Evolutionary conservation across 2,888 invertebrate species (phyloP), one percentile per base, ranked within the genome.

Genomic region (Nebria brevicollis): DNA sequence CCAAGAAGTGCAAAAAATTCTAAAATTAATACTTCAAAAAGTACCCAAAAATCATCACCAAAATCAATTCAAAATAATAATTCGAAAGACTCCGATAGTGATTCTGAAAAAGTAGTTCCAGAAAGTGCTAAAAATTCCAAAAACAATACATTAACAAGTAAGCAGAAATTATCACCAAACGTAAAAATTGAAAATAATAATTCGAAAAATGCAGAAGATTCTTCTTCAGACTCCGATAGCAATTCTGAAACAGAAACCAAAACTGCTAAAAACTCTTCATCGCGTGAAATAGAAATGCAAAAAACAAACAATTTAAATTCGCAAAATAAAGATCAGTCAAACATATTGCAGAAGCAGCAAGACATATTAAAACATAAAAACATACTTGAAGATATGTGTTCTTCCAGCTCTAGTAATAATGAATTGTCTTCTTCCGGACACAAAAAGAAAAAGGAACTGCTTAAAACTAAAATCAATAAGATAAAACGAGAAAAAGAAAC

Each of bases 401-500:
- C 66, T 6, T 13, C 70, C 5, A 34, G 26, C 26, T 26, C 26
- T 8, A 34, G 70, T 70, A 25, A 70, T 70, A 70, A 70, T 70
- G 70, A 70, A 25, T 70, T 26, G 15, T 25, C 26, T 13, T 25
- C 25, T 20, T 11, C 34, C 26, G 34, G 70, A 15, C 11, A 8
- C 11, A 42, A 73, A 20, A 20, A 73, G 41, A 41, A 73, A 73
- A 13, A 41, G 11, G 11, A 73, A 34, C 15, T n/a, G 42, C 41
- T 42, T 13, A 68, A 77, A 42, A 34, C 66, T 20, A n/a, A 66
- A n/a, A 65, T 26, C 2, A 20, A n/a, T 20, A 15, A 66, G 2
- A 68, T 41, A 5, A 65, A 73, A 20, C 7, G 42, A 41, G 73
- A 73, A 34, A 34, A 34, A 66, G 73, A 78, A 78, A 11, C 54